Conservation (phyloP, 2,797 vertebrate species). For the Hypotaenidia okinawae region DNA sequence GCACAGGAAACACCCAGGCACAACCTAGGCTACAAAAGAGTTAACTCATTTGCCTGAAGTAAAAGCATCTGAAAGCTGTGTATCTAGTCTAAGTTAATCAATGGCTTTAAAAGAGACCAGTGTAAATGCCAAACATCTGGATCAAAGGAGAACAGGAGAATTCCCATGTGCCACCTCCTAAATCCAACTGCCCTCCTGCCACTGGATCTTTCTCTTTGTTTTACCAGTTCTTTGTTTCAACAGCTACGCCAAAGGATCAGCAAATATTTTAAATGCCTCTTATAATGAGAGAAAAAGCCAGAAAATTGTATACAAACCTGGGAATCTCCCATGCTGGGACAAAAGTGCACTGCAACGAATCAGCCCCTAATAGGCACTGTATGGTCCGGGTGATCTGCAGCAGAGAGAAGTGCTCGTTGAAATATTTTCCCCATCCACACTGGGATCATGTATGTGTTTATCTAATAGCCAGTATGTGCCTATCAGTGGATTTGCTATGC, state of each 20-base stretch:
- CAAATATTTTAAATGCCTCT: slow-evolving; percentile 31
- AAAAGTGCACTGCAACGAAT: not conserved
- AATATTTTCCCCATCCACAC: not conserved
- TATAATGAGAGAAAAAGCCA: not conserved
- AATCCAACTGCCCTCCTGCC: not conserved
- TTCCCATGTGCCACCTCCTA: not conserved
- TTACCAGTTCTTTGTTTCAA: slow-evolving; percentile 14
- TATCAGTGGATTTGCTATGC: not conserved
- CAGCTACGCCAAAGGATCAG: not conserved
- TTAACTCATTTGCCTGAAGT: not conserved
- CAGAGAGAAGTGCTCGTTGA: not conserved
- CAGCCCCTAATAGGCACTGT: not conserved
- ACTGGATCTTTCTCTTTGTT: not conserved
- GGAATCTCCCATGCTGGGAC: not conserved
- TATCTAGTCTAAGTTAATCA: not conserved
- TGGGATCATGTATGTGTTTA: not conserved
- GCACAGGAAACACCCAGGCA: not conserved
- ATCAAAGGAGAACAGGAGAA: not conserved
- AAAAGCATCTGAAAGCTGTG: not conserved
- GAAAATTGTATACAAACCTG: not conserved
- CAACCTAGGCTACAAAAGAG: not conserved
- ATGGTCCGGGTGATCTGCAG: not conserved
- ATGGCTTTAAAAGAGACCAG: not conserved
- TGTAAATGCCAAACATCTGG: not conserved
- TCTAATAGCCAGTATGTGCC: not conserved